Evolutionary conservation across 2,888 invertebrate genomes (phyloP).

Genomic region (Antheraea yamamai): DNA sequence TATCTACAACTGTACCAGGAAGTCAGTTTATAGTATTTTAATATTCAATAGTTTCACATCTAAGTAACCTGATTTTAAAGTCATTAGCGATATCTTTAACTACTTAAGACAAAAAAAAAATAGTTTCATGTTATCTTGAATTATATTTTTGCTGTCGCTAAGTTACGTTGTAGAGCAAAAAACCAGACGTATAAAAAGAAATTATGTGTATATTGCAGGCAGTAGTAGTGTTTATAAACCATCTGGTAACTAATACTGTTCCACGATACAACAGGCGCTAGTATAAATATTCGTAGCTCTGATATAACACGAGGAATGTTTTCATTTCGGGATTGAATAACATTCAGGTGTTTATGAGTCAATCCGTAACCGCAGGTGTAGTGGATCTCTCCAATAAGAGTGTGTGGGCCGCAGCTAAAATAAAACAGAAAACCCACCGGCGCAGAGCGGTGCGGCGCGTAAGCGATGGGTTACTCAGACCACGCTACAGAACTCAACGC

Average conservation of each 20-base stretch:
- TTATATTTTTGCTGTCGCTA: too few relatives aligned
- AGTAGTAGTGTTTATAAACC: background rate
- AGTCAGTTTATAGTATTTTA: too few relatives aligned
- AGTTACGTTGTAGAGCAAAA: too few relatives aligned
- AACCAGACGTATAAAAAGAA: background rate
- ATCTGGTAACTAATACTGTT: slow-evolving; percentile 1
- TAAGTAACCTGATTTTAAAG: too few relatives aligned
- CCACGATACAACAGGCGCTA: slow-evolving; percentile 22
- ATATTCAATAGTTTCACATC: too few relatives aligned
- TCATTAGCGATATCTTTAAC: background rate
- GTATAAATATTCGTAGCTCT: slow-evolving; percentile 30
- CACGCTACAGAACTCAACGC: slow-evolving; percentile 56
- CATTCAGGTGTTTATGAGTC: slow-evolving; percentile 72
- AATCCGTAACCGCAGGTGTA: slow-evolving; percentile 71
- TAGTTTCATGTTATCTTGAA: too few relatives aligned
- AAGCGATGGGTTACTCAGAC: slow-evolving; percentile 65
- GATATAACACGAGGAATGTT: slow-evolving; percentile 45
- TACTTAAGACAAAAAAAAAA: background rate
- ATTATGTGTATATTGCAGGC: background rate
- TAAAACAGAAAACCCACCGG: slow-evolving; percentile 62
- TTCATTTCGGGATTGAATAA: slow-evolving; percentile 63
- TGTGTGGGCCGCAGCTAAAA: slow-evolving; percentile 75
- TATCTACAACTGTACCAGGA: too few relatives aligned
- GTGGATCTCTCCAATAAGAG: slow-evolving; percentile 56
- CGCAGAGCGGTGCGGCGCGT: slow-evolving; percentile 27